Base-by-base conservation (phyloP, 2,888 invertebrate species). In the Temnothorax rugatulus region DNA sequence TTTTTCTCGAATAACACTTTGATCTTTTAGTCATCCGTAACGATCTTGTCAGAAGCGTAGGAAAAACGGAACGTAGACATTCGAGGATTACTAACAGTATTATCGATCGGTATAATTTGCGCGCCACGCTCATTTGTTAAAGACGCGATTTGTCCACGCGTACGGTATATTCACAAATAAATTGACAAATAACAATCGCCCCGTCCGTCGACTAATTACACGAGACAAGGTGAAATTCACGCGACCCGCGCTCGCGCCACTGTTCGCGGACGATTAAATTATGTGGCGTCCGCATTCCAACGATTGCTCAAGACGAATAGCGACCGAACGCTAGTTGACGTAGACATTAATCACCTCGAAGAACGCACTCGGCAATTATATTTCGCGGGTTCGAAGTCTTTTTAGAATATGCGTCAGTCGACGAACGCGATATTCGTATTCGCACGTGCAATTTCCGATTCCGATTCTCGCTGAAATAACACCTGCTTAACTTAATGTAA, bases 221-320 rank as follows among this genome's bases (percentile, higher is more conserved):
- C 64, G 82, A 59, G 76, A 76, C 87, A 84, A 87, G 83, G 83
- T 77, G 85, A 85, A 88, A 87, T 82, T 85, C 84, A 44, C 68
- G 38, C 21, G 29, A 21, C 38, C 79, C 15, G 71, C 18, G 84
- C 57, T 52, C 63, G 71, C 59, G 76, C 54, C 76, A 68, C 21
- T 75, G 44, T 75, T 47, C 83, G 81, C 57, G 79, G 82, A 85
- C 88, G 86, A 89, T 89, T 89, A 88, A 88, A 85, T 89, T 89
- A 81, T 84, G 85, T 57, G 79, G 63, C 77, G 87, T 87, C 76
- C 86, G 88, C 89, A 87, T 89, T 89, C 88, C 89, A 73, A 76
- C 77, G 84, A 86, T 89, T 87, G 85, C 88, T 87, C 86, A 89
- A 89, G 82, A 83, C 71, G 77, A 84, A 76, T 76, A 86, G 63